Conservation (phyloP, 2,113 vertebrate species). For the Apaloderma vittatum region DNA sequence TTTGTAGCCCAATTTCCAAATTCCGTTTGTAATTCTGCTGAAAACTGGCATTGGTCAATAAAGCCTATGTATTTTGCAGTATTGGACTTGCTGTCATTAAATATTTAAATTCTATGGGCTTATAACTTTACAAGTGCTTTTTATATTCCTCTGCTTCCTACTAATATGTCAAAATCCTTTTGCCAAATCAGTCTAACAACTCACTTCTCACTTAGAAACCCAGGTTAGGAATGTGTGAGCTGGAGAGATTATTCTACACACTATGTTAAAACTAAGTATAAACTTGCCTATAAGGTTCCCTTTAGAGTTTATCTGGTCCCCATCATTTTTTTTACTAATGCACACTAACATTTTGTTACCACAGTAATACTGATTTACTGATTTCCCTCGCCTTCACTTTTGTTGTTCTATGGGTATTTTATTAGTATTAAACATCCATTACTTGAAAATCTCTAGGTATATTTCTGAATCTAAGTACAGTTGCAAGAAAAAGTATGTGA, state of each 20-base stretch:
- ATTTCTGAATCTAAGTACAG: neutral
- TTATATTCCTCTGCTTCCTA: slow-evolving; percentile 16
- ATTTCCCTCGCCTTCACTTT: neutral
- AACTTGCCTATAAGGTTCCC: neutral
- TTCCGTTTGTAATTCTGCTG: neutral
- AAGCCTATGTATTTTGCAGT: neutral
- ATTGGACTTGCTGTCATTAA: neutral
- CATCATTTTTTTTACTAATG: neutral
- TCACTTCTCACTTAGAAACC: neutral
- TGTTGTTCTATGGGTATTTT: neutral
- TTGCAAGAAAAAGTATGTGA: too few relatives aligned
- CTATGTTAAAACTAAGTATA: neutral
- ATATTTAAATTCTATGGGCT: neutral
- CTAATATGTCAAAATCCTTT: neutral
- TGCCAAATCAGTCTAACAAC: neutral
- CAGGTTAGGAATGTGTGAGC: neutral
- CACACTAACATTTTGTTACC: neutral
- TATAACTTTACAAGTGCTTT: neutral
- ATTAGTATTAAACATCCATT: neutral
- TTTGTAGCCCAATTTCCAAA: neutral
- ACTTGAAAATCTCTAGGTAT: neutral
- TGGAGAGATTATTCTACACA: neutral
- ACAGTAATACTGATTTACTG: neutral
- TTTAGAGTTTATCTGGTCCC: neutral
- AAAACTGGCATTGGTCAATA: neutral